Evolutionary conservation across 2,888 invertebrate species (phyloP).

Genomic region (Lepidochitona cinerea): DNA sequence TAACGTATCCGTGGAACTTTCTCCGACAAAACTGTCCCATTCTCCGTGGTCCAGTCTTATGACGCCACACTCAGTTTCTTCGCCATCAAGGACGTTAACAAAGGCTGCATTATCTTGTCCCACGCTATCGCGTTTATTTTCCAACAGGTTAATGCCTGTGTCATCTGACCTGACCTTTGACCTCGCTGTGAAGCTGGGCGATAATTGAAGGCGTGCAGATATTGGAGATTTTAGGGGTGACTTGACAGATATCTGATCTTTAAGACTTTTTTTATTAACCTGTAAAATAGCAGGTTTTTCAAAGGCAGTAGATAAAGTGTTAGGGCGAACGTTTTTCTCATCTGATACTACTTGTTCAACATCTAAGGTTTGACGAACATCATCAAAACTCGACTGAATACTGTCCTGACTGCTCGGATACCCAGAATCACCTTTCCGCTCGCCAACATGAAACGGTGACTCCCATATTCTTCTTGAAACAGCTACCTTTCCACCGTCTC

Average conservation of each 20-base stretch:
- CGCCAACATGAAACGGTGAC: conserved; percentile 7
- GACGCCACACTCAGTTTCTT: not conserved
- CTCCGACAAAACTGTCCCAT: not conserved
- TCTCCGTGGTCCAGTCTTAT: not conserved
- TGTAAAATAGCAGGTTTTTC: not conserved
- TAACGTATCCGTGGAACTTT: not conserved
- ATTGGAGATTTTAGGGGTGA: not conserved
- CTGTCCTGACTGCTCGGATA: not conserved
- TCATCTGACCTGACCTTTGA: not conserved
- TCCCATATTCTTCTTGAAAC: conserved; percentile 3
- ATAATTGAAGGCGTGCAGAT: not conserved
- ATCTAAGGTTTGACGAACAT: not conserved
- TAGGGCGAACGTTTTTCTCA: not conserved
- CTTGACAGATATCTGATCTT: not conserved
- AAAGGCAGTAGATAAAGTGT: not conserved
- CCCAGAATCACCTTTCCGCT: not conserved
- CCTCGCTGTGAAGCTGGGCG: not conserved
- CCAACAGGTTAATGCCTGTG: not conserved
- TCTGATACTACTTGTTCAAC: not conserved
- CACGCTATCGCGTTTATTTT: not conserved
- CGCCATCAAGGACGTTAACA: not conserved
- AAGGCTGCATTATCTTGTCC: not conserved
- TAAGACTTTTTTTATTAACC: not conserved
- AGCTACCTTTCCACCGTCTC: not conserved
- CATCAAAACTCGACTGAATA: not conserved